Evolutionary conservation across 2,888 invertebrate species (phyloP).

Genomic region (Caenorhabditis sp.): DNA sequence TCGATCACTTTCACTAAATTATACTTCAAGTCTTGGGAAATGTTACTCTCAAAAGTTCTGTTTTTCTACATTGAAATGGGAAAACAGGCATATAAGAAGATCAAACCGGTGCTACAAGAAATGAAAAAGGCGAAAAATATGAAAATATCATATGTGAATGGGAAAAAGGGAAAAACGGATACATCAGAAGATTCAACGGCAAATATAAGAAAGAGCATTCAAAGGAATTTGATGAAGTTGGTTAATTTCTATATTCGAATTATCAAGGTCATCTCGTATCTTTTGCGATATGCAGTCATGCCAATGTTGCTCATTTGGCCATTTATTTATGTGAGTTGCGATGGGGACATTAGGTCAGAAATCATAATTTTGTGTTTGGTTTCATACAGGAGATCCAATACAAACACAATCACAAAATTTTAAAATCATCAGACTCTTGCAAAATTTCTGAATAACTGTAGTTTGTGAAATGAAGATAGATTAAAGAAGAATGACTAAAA

Average conservation of each 20-base stretch:
- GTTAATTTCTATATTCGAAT: slow-evolving; percentile 29
- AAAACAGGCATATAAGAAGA: slow-evolving; percentile 12
- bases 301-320: slow-evolving; percentile 33
- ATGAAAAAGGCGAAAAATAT: slow-evolving; percentile 30
- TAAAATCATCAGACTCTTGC: no score
- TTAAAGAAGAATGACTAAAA: no score
- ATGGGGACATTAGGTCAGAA: no score
- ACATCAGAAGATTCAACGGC: slow-evolving; percentile 37
- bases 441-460: no score
- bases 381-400: no score
- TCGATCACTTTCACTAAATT: slow-evolving; percentile 41
- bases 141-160: slow-evolving; percentile 8
- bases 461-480: no score
- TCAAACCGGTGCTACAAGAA: slow-evolving; percentile 30
- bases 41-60: not conserved
- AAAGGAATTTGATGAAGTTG: slow-evolving; percentile 28
- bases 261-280: slow-evolving; percentile 25
- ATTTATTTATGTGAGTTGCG: slow-evolving; percentile 27
- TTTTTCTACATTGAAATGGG: slow-evolving; percentile 2
- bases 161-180: slow-evolving; percentile 20
- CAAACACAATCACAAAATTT: no score
- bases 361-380: no score
- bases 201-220: slow-evolving; percentile 31
- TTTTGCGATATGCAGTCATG: slow-evolving; percentile 29
- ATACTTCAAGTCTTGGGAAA: slow-evolving; percentile 6